Evolutionary conservation across 64 coral and sea anemone species (phyloP).

Genomic region (Actinia tenebrosa): DNA sequence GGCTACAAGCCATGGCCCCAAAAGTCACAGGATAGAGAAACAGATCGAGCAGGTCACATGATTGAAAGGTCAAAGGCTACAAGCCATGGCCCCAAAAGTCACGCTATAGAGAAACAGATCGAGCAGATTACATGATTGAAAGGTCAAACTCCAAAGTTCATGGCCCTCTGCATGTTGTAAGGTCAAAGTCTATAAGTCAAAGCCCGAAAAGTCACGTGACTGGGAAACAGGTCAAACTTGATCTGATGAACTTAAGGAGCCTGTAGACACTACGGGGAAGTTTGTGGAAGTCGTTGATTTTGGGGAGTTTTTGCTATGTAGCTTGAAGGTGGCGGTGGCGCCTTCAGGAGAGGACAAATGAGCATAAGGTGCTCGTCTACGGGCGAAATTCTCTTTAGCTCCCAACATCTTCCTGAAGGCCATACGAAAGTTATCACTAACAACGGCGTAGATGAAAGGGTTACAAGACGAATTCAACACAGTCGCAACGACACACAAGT

Average conservation of each 20-base stretch:
- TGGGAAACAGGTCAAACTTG: not conserved
- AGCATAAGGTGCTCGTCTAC: not conserved
- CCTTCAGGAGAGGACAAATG: not conserved
- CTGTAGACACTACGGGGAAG: not conserved
- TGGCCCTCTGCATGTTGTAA: not conserved
- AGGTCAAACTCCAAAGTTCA: not conserved
- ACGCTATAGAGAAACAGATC: not conserved
- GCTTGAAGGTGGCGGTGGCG: not conserved
- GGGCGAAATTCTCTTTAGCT: not conserved
- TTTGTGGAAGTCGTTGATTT: not conserved
- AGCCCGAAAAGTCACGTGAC: not conserved
- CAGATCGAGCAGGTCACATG: not conserved
- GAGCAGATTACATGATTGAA: not conserved
- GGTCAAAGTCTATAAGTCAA: not conserved
- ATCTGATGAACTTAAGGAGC: not conserved
- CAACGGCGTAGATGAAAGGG: slow-evolving; percentile 69
- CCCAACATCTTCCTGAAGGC: slow-evolving; percentile 46
- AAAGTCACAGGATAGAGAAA: not conserved
- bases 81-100: not conserved
- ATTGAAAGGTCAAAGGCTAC: not conserved
- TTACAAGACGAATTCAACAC: slow-evolving; percentile 68
- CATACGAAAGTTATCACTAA: slow-evolving; percentile 67
- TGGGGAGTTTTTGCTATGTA: not conserved
- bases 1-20: too few relatives aligned
- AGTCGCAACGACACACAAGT: slow-evolving; percentile 45